A percentile compares a stretch with the other conserved stretches of the same genome.
phyloP scores from a whole-genome alignment of 2,113 vertebrate genomes.

The human (Homo sapiens) region GRCh38 chr2:151113001-151113500 shows the following conservation, averaged over 20 bases:
- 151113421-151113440: too few relatives aligned
- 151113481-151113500: too few relatives aligned
- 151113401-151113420: too few relatives aligned
- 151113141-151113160: not conserved
- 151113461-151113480: too few relatives aligned
- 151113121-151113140: not conserved
- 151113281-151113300: not conserved
- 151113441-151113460: too few relatives aligned
- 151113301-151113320: not conserved
- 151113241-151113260: conserved; percentile 37
- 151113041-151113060: not conserved
- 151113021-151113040: not conserved
- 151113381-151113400: too few relatives aligned
- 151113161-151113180: not conserved
- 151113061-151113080: not conserved
- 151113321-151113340: not conserved
- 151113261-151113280: not conserved
- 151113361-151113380: too few relatives aligned
- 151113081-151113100: not conserved
- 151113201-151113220: not conserved
- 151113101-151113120: not conserved
- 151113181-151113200: not conserved
- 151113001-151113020: not conserved
- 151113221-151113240: conserved; percentile 24
- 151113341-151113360: too few relatives aligned